Evolutionary conservation across 2,888 invertebrate genomes (phyloP).

Genomic region (Syrphus vitripennis): DNA sequence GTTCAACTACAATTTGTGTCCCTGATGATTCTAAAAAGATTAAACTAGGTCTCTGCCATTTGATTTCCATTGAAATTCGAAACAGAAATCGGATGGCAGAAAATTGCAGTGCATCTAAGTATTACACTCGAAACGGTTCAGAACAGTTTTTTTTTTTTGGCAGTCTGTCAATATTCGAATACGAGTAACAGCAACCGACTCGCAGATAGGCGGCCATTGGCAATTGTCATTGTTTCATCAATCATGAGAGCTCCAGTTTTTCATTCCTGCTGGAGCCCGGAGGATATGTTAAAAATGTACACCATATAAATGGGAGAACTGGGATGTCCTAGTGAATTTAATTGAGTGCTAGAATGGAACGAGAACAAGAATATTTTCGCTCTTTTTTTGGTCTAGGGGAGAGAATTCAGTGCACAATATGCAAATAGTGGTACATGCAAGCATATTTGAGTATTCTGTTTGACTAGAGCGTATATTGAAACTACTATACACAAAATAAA

Average conservation of each 20-base stretch:
- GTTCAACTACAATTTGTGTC: not conserved
- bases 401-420: constrained; percentile 23
- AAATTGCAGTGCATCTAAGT: constrained; percentile 5
- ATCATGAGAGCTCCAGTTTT: constrained; percentile 46
- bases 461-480: constrained; percentile 2
- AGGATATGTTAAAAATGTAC: constrained; percentile 31
- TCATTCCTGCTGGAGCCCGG: not conserved
- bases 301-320: not conserved
- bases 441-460: constrained; percentile 49
- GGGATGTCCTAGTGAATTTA: constrained; percentile 51
- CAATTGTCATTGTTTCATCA: constrained; percentile 63
- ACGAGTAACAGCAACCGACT: not conserved
- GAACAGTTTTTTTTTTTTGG: not conserved
- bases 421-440: constrained; percentile 48
- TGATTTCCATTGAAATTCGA: constrained; percentile 7
- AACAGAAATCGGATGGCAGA: constrained; percentile 24
- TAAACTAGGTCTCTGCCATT: constrained; percentile 47
- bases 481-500: constrained; percentile 25
- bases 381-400: not conserved
- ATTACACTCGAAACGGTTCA: constrained; percentile 31
- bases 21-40: not conserved
- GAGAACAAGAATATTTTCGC: constrained; percentile 40
- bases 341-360: constrained; percentile 53
- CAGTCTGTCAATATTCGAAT: constrained; percentile 26
- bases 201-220: constrained; percentile 29